Evolutionary conservation across 2,888 invertebrate species (phyloP), one percentile per base, ranked within the genome.

Genomic region (Drosophila longiperda): DNA sequence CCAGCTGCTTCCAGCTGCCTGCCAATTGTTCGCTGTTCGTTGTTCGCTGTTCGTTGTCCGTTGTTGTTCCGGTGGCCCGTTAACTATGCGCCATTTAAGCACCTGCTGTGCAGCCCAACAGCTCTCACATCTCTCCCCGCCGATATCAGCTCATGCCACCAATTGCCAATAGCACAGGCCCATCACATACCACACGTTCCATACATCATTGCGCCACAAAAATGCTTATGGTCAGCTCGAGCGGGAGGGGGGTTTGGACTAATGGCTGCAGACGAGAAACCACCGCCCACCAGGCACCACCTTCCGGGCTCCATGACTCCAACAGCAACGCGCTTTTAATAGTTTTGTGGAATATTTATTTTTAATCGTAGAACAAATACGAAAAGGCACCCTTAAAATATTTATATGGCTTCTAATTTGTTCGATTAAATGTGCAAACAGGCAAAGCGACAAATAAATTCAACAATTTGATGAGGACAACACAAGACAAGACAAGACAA

Each of bases 291-390:
- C 3, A 7, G 7, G n/a, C 2, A 38, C n/a, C 2, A 38, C n/a
- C 50, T 45, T 17, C 48, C n/a, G 20, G n/a, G n/a, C 34, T 23
- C 12, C 53, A n/a, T 4, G 40, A 40, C 5, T 48, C 34, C 42
- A 49, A 42, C 63, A 58, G 50, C 79, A 70, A 83, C 79, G 80
- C 79, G 75, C 84, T 74, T 89, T 85, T 87, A 82, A 85, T 85
- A 85, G 85, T 85, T 85, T 74, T 79, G 82, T 73, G 87, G 79
- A 84, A 87, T 85, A 89, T 85, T 85, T 89, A 85, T 89, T 89
- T 85, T 85, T 85, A 89, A 85, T 85, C 89, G 89, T 84, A 83
- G 89, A 89, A 85, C 87, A 85, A 89, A 85, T 85, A 87, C 84
- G 87, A 64, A 54, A 60, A 59, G 50, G 60, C 73, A 73, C 36